Conservation (phyloP, 2,888 invertebrate genomes). For the Latheticus oryzae region DNA sequence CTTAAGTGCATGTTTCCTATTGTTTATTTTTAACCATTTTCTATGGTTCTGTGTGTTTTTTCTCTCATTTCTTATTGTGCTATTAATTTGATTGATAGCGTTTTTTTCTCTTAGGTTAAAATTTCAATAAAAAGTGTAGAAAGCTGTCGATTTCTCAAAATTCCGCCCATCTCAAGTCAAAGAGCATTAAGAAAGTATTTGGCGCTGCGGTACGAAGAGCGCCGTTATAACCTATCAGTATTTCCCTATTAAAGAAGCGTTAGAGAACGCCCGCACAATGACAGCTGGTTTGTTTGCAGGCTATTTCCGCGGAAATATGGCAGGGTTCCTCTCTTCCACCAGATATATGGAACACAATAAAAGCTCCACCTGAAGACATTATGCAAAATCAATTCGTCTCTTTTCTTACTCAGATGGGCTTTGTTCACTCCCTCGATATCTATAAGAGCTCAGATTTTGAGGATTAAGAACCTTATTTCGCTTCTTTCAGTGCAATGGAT, state of each 20-base stretch:
- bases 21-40: slow-evolving; percentile 6
- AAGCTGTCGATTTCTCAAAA: slow-evolving; percentile 12
- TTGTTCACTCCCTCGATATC: slow-evolving; percentile 62
- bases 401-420: slow-evolving; percentile 57
- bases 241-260: slow-evolving; percentile 62
- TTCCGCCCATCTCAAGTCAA: slow-evolving; percentile 13
- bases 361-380: slow-evolving; percentile 67
- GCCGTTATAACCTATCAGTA: slow-evolving; percentile 28
- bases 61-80: slow-evolving; percentile 4
- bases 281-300: slow-evolving; percentile 65
- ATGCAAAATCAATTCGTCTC: slow-evolving; percentile 68
- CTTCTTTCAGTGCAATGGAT: slow-evolving; percentile 23
- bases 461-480: slow-evolving; percentile 59
- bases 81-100: slow-evolving; percentile 11
- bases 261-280: slow-evolving; percentile 61
- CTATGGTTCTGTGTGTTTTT: slow-evolving; percentile 7
- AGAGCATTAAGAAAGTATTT: slow-evolving; percentile 26
- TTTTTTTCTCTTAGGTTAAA: slow-evolving; percentile 1
- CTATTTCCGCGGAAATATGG: slow-evolving; percentile 62
- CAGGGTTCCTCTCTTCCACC: slow-evolving; percentile 58
- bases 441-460: slow-evolving; percentile 59
- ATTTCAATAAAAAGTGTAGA: slow-evolving; percentile 14
- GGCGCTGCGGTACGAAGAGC: slow-evolving; percentile 20
- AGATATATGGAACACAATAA: slow-evolving; percentile 67
- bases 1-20: too few species aligned